Base-by-base conservation (phyloP, 2,113 vertebrate genomes). In the Chamaetylas fuelleborni region DNA sequence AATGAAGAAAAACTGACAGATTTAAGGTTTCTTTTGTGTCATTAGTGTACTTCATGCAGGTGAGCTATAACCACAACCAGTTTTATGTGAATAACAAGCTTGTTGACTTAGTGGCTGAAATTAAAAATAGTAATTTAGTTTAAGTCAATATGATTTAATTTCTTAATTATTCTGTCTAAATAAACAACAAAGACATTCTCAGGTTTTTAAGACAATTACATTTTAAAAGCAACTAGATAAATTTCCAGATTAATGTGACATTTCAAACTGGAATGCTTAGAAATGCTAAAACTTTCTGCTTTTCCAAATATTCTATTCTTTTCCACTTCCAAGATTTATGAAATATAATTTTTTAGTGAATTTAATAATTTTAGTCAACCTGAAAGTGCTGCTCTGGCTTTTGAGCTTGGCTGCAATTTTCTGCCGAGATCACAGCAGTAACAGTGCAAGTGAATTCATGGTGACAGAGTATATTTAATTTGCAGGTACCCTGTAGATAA, bases 11-110 rank as follows among this genome's bases (percentile, higher is more conserved):
- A 90, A 4, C 14, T 20, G 85, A 50, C 51, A 88, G 69, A 84
- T 90, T 92, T 86, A 94, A 64, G n/a, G 48, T 66, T 90, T 90
- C 40, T 93, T 78, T 86, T 92, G 67, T 92, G 76, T 78, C 45
- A 31, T 24, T 81, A 11, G 28, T 71, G 34, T 78, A 19, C 29
- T 90, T 77, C n/a, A 88, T 53, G 79, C 71, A 93, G 82, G 67
- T 96, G 90, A 83, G 25, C 51, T 80, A 5, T 86, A 48, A 71
- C 1, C 0, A 38, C 58, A 70, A 53, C n/a, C 81, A 69, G 24
- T 71, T 78, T 47, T 74, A 26, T 47, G 22, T 51, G 28, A 85
- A 53, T n/a, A 86, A 86, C 69, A 71, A 66, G 20, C 19, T 67
- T 51, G 22, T 84, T 93, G 72, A 89, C 51, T 67, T 84, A 71